Conservation (phyloP, 1,140 invertebrate genomes). For the Drosophila hydei region DNA sequence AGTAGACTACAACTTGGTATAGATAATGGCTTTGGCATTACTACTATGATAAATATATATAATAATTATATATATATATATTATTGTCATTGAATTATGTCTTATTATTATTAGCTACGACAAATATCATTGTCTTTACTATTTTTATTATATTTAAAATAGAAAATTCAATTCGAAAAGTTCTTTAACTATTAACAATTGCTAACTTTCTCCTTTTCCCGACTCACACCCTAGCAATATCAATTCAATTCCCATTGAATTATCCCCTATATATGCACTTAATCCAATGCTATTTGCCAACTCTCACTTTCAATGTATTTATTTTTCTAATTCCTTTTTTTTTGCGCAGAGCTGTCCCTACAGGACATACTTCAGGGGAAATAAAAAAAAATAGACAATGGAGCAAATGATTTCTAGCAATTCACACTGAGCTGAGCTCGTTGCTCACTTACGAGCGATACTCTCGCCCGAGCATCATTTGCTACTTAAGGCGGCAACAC, state of each 20-base stretch:
- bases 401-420: conserved; percentile 17
- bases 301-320: conserved; percentile 22
- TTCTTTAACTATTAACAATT: too few relatives aligned
- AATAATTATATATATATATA: too few relatives aligned
- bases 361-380: too few relatives aligned
- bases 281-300: not conserved
- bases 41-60: too few relatives aligned
- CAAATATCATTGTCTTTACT: too few relatives aligned
- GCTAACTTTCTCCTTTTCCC: not conserved
- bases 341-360: not conserved
- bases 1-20: too few relatives aligned
- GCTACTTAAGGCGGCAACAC: conserved; percentile 56
- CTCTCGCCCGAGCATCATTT: conserved; percentile 53
- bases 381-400: conserved; percentile 15
- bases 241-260: conserved; percentile 15
- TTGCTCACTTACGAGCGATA: conserved; percentile 5
- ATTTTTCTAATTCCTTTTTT: conserved; percentile 13
- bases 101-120: too few relatives aligned
- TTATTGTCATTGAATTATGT: too few relatives aligned
- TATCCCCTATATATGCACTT: not conserved
- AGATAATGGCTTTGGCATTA: too few relatives aligned
- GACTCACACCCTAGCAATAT: not conserved
- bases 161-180: too few relatives aligned
- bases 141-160: too few relatives aligned
- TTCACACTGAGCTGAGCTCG: conserved; percentile 22